Conservation (phyloP, 1,140 invertebrate genomes). For the Holotrichia oblita region DNA sequence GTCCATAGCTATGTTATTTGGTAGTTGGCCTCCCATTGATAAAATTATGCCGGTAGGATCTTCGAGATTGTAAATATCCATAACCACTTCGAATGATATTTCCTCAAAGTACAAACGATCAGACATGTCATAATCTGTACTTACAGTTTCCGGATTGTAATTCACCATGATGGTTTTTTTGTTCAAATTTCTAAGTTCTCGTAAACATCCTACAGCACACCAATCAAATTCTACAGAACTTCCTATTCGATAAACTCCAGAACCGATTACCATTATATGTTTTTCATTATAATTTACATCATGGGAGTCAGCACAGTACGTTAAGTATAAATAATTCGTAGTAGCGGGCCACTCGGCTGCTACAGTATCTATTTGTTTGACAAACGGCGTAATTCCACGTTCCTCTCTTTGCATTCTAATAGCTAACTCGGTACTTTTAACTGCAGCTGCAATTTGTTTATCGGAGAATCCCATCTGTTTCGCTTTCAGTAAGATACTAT, state of each 20-base stretch:
- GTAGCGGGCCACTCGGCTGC: constrained; percentile 98
- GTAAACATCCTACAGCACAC: constrained; percentile 97
- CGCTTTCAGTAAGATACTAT: constrained; percentile 76
- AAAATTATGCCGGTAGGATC: constrained; percentile 94
- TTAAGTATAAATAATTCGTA: constrained; percentile 98
- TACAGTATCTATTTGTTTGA: constrained; percentile 99
- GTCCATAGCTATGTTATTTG: constrained; percentile 99
- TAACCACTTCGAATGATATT: constrained; percentile 98
- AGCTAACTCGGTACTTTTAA: constrained; percentile 87
- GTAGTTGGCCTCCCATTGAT: constrained; percentile 98
- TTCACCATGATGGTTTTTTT: constrained; percentile 98
- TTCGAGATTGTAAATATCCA: constrained; percentile 97
- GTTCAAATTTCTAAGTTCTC: constrained; percentile 86
- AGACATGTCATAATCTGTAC: constrained; percentile 99
- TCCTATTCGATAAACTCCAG: constrained; percentile 98
- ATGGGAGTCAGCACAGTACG: constrained; percentile 90
- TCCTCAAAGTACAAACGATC: constrained; percentile 99
- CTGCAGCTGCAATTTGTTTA: constrained; percentile 90
- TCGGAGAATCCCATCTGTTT: constrained; percentile 98
- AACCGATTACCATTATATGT: constrained; percentile 89
- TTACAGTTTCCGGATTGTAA: constrained; percentile 99
- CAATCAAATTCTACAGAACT: constrained; percentile 99
- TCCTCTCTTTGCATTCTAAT: constrained; percentile 80
- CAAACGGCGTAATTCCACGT: constrained; percentile 81
- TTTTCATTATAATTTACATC: constrained; percentile 88